These are phyloP conservation scores for Cotesia glomerata DNA, from an alignment of 1,140 invertebrate genomes.

Conservation along the genomic window DNA sequence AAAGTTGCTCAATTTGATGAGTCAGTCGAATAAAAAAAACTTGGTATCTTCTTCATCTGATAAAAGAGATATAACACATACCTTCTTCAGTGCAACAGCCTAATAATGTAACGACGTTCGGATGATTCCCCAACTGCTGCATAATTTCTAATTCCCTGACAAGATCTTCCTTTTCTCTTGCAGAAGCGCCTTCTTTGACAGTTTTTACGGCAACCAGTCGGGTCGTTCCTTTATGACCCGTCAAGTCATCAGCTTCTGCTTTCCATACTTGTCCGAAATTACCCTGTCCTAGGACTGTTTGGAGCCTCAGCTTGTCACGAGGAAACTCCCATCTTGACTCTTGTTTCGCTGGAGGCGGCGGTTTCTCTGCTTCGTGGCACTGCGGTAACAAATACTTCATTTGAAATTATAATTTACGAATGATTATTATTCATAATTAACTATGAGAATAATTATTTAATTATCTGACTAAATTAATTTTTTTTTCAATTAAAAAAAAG, in stretches of 20 bases:
- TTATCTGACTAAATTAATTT: no score
- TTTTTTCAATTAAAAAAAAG: no score
- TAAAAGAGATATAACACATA: constrained; percentile 46
- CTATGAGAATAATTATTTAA: no score
- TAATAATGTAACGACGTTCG: constrained; percentile 83
- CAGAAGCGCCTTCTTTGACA: constrained; percentile 75
- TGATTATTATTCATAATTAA: not conserved
- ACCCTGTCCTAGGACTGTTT: constrained; percentile 80
- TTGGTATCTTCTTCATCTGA: no score
- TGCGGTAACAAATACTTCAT: constrained; percentile 35
- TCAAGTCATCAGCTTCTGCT: constrained; percentile 80
- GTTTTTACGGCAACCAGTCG: constrained; percentile 83
- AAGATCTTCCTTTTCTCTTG: constrained; percentile 79
- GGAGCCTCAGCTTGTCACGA: constrained; percentile 76
- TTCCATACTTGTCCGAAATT: constrained; percentile 89
- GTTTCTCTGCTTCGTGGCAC: constrained; percentile 60
- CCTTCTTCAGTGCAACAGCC: constrained; percentile 85
- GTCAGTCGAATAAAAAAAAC: no score
- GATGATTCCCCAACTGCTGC: constrained; percentile 84
- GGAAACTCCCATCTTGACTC: constrained; percentile 79
- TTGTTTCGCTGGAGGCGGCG: constrained; percentile 62
- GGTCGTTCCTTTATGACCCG: constrained; percentile 77
- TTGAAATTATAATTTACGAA: constrained; percentile 1
- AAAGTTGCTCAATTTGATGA: no score
- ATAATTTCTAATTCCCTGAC: constrained; percentile 81